phyloP scores from a whole-genome alignment of 2,113 vertebrate genomes.

The Xiphophorus couchianus region DNA sequence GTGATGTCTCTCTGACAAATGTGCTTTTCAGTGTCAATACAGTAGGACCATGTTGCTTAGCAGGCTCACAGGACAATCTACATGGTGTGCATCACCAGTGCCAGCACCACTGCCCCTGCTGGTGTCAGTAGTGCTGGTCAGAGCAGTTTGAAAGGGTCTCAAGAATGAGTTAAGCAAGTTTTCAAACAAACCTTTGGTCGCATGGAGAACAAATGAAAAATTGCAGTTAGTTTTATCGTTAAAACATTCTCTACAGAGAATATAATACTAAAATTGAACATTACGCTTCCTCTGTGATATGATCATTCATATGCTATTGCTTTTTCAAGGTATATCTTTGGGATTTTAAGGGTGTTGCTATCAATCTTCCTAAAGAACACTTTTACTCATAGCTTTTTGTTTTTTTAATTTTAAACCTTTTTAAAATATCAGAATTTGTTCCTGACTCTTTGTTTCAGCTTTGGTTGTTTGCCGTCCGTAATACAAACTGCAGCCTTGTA shows the following conservation, averaged over 20 bases:
- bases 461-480: too few relatives aligned
- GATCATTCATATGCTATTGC: too few relatives aligned
- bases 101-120: background rate
- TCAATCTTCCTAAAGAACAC: too few relatives aligned
- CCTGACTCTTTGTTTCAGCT: too few relatives aligned
- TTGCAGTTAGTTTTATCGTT: background rate
- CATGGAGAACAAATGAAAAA: background rate
- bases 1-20: conserved; percentile 23
- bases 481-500: too few relatives aligned
- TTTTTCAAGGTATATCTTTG: too few relatives aligned
- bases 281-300: background rate
- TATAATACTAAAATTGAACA: background rate
- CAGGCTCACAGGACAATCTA: conserved; percentile 33
- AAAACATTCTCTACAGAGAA: background rate
- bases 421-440: too few relatives aligned
- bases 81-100: background rate
- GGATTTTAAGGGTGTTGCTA: too few relatives aligned
- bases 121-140: conserved; percentile 21
- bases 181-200: background rate
- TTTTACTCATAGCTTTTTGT: too few relatives aligned
- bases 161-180: conserved; percentile 9
- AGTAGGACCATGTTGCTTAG: conserved; percentile 39
- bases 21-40: conserved; percentile 39
- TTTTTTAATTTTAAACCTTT: too few relatives aligned
- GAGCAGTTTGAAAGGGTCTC: conserved; percentile 20